Evolutionary conservation across 1,140 invertebrate genomes (phyloP), one percentile per base, ranked within the genome.

Genomic region (Meloidogyne hapla): DNA sequence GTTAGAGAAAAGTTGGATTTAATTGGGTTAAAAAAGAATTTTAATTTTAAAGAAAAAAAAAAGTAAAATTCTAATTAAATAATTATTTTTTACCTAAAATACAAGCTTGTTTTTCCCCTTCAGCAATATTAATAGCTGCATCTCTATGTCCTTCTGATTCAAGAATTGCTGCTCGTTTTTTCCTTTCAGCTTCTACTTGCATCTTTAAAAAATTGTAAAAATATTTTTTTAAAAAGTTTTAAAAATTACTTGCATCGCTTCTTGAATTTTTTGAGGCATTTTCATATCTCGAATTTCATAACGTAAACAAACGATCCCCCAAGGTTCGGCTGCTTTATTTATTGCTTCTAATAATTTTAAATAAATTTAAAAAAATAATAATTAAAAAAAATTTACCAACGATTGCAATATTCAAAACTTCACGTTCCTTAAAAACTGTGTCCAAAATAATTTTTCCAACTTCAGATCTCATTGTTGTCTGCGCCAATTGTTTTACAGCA

Each of bases 401-500:
- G 83, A 99, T 99, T 69, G 91, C 91, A n/a, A 94, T 91, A 90
- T 99, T 99, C 2, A 99, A 90, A 75, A 91, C 93, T 89, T 98
- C 96, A 87, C 96, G 91, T 89, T 99, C 96, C 80, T 93, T 91
- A 86, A 99, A 99, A 0, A 99, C 94, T 87, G 94, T 95, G 87
- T 99, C 96, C 78, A 99, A 88, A n/a, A 92, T 91, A 87, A 99
- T 99, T 91, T 97, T 98, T 78, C 96, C 96, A 38, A 99, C 89
- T 88, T 99, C 96, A 6, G 96, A 98, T 88, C 92, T 92, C 96
- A 99, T 99, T 13, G 96, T 99, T 0, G 96, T 99, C 90, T 99
- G 96, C 0, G 96, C 96, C 61, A 99, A 89, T 88, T 99, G 96
- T 61, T 95, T 98, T 72, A 99, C 94, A 5, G 96, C 96, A 91